Conservation (phyloP, 2,113 vertebrate genomes). For the Petroica traversi region DNA sequence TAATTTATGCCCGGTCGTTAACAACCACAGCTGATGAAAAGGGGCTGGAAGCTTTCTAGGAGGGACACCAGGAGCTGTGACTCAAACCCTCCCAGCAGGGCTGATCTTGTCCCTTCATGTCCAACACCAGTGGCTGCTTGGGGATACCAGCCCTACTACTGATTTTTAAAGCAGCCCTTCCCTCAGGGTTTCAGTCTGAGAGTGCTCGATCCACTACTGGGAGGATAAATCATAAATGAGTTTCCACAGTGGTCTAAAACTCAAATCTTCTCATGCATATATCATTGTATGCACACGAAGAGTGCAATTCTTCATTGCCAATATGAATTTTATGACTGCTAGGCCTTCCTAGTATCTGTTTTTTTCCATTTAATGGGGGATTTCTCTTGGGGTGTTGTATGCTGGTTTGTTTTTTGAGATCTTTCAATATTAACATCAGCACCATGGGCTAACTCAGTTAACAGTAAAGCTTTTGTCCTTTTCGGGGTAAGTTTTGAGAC, state of each 20-base stretch:
- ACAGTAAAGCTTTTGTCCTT: neutral
- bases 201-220: too few relatives aligned
- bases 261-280: neutral
- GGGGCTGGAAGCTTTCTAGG: neutral
- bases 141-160: neutral
- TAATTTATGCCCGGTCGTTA: neutral
- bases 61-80: neutral
- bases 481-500: neutral
- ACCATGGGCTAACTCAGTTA: neutral
- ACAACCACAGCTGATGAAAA: neutral
- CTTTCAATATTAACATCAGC: neutral
- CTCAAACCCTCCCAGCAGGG: neutral
- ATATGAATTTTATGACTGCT: neutral
- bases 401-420: neutral
- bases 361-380: neutral
- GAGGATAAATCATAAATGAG: neutral
- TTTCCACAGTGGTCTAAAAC: neutral
- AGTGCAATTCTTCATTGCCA: neutral
- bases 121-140: neutral
- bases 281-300: neutral
- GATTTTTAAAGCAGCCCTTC: neutral
- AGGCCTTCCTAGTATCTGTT: neutral
- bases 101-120: neutral
- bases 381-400: neutral
- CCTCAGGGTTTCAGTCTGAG: too few relatives aligned